Percentiles rank a stretch among this genome's conserved stretches.
These are phyloP conservation scores for Zoanthus gigantus DNA, from an alignment of 92 coral and sea anemone species.

Conservation along the genomic window DNA sequence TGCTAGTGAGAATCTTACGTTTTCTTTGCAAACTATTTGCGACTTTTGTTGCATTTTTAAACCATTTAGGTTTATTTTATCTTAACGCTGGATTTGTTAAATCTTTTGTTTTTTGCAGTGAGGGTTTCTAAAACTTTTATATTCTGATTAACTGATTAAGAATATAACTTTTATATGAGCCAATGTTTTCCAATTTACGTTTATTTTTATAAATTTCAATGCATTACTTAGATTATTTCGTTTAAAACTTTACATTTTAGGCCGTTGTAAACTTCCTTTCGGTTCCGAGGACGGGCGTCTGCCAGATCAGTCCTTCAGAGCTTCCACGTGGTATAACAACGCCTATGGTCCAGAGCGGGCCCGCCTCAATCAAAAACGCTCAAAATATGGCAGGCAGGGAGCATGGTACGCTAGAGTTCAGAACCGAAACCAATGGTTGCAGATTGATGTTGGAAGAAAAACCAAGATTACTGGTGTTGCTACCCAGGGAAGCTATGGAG, in stretches of 20 bases:
- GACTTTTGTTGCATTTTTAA: not conserved
- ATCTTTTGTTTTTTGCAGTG: too few species aligned
- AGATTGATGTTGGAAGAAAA: slow-evolving; percentile 68
- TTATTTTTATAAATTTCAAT: not conserved
- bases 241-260: slow-evolving; percentile 23
- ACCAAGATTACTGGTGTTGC: slow-evolving; percentile 84
- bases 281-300: slow-evolving; percentile 37
- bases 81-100: too few species aligned
- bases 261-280: slow-evolving; percentile 76
- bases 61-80: too few species aligned
- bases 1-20: slow-evolving; percentile 58
- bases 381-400: slow-evolving; percentile 70
- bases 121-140: too few species aligned
- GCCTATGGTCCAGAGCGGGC: slow-evolving; percentile 87
- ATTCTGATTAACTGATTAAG: too few species aligned
- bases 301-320: slow-evolving; percentile 50
- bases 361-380: slow-evolving; percentile 63
- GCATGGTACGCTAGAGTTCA: slow-evolving; percentile 75
- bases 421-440: slow-evolving; percentile 71
- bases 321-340: slow-evolving; percentile 69
- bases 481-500: slow-evolving; percentile 81
- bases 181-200: not conserved
- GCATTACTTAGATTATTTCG: not conserved
- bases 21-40: not conserved
- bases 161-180: too few species aligned